These are phyloP conservation scores for Sardinella longiceps DNA, from an alignment of 2,797 vertebrate genomes.

Conservation along the genomic window DNA sequence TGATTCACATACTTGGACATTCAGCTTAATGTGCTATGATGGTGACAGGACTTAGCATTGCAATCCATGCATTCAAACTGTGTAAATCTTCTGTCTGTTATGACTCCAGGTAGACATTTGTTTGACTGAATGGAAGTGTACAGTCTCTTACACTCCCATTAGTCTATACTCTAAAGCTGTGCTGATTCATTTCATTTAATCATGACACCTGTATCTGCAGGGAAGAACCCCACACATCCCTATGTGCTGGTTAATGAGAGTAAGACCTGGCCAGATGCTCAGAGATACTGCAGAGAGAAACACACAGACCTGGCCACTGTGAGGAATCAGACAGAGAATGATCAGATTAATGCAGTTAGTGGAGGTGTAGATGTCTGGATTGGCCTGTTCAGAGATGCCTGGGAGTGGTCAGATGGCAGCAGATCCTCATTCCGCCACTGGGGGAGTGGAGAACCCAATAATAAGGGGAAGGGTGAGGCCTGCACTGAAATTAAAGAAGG, in stretches of 20 bases:
- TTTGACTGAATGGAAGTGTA: too few species aligned
- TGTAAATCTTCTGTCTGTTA: background rate
- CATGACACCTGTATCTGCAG: too few species aligned
- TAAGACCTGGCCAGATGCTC: too few species aligned
- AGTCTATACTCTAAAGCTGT: background rate
- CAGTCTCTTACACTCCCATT: too few species aligned
- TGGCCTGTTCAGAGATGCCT: conserved; percentile 14
- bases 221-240: too few species aligned
- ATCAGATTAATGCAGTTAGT: background rate
- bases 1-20: background rate
- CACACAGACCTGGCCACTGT: too few species aligned
- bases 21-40: conserved; percentile 15
- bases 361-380: background rate
- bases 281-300: too few species aligned
- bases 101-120: background rate
- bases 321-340: background rate
- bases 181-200: background rate
- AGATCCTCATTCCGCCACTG: background rate
- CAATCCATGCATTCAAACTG: background rate
- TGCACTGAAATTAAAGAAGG: too few species aligned
- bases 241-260: too few species aligned
- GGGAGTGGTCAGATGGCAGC: background rate
- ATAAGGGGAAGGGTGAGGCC: background rate
- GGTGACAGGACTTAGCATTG: conserved; percentile 26
- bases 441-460: background rate